Evolutionary conservation across 2,888 invertebrate genomes (phyloP), one percentile per base, ranked within the genome.

Genomic region (Adelognathus sp.): DNA sequence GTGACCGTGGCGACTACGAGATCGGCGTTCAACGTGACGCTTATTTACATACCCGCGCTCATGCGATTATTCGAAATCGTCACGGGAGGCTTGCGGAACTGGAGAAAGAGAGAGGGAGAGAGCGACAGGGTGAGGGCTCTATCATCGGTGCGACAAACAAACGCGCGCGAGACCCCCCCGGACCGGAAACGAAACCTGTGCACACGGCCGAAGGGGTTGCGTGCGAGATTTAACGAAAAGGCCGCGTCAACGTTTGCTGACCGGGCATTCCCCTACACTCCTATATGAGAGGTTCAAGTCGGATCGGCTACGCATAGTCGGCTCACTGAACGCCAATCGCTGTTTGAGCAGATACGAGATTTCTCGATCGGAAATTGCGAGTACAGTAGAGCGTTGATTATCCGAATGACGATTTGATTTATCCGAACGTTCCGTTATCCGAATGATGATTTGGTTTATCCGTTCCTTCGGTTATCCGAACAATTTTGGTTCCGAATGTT

Each of bases 11-110:
- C 39, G 52, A 27, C 71, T 63, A 27, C 44, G 52, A 41, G 78
- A 78, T 75, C 63, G 70, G 72, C 79, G 70, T 74, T 44, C 72
- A 69, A 70, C 67, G 64, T 58, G 18, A 33, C 50, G 80, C 81
- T 83, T 76, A 83, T 83, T 83, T 83, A 81, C 82, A 83, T 83
- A 81, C 80, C 77, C 63, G 63, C 75, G 63, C 77, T 77, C 77
- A 83, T 81, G 82, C 70, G 71, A 71, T 75, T 77, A 74, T 81
- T 79, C 70, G 60, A 76, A 82, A 82, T 82, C 80, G 82, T 82
- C 81, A 82, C 79, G 82, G 79, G 79, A 78, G 80, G 72, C 80
- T 81, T 79, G 72, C 76, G 67, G 67, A 80, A 70, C 67, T 50
- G 67, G n/a, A n/a, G n/a, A n/a, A n/a, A n/a, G n/a, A n/a, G n/a